Percentiles rank a stretch among this genome's conserved stretches.
phyloP scores from a whole-genome alignment of 2,113 vertebrate genomes.

The Vanacampus margaritifer region DNA sequence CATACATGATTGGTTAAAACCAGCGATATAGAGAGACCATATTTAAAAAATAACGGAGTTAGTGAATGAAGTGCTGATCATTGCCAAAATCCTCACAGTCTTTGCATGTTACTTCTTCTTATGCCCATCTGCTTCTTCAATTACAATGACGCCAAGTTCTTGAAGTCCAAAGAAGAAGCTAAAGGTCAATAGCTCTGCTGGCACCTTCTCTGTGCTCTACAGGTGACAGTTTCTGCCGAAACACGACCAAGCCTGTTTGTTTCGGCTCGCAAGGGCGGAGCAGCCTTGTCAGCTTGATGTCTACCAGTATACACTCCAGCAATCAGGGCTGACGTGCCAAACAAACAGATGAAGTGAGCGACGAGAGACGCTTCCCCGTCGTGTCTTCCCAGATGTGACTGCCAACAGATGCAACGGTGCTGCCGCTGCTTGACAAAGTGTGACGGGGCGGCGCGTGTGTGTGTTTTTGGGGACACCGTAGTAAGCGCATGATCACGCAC shows the following conservation, averaged over 20 bases:
- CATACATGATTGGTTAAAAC: no score
- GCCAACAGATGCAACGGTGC: slow-evolving; percentile 65
- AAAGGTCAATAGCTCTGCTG: not conserved
- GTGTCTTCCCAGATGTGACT: slow-evolving; percentile 70
- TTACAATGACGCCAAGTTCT: no score
- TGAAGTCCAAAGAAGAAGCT: not conserved
- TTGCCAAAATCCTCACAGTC: no score
- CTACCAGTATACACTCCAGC: slow-evolving; percentile 50
- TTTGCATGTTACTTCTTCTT: no score
- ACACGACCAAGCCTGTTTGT: not conserved
- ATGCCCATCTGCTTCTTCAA: no score
- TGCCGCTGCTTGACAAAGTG: slow-evolving; percentile 62
- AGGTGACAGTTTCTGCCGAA: not conserved
- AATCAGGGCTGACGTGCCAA: slow-evolving; percentile 73
- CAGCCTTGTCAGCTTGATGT: slow-evolving; percentile 41
- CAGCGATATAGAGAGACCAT: no score
- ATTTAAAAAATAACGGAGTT: no score
- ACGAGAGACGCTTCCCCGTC: slow-evolving; percentile 59
- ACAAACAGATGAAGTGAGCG: slow-evolving; percentile 74
- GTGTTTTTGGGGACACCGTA: slow-evolving; percentile 43
- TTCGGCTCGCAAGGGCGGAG: not conserved
- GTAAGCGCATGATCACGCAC: slow-evolving; percentile 69
- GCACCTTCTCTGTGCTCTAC: not conserved
- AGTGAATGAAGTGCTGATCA: no score
- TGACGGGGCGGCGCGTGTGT: slow-evolving; percentile 64